Evolutionary conservation across 2,797 vertebrate genomes (phyloP).

Genomic region (Melanotaenia nigrans): DNA sequence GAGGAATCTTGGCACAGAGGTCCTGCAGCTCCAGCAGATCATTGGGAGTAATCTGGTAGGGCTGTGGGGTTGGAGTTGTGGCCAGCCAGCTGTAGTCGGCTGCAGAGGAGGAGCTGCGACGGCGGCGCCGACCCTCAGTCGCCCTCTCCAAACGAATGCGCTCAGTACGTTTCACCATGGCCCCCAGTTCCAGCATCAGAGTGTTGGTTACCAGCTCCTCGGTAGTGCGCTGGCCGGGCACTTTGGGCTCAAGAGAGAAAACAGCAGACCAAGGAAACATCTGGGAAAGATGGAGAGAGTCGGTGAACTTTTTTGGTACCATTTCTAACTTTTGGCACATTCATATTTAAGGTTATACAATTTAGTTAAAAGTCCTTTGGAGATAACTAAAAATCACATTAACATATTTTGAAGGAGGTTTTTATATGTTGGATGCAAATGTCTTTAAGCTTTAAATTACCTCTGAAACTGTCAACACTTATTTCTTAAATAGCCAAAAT

Average conservation of each 20-base stretch:
- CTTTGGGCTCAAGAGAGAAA: constrained; percentile 82
- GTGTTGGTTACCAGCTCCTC: constrained; percentile 86
- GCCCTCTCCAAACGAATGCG: constrained; percentile 82
- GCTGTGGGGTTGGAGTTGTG: constrained; percentile 65
- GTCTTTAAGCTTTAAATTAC: not conserved
- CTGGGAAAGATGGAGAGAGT: constrained; percentile 48
- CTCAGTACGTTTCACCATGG: constrained; percentile 85
- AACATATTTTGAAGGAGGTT: not conserved
- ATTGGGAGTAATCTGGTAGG: constrained; percentile 80
- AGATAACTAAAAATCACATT: not conserved
- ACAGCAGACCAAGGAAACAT: constrained; percentile 87
- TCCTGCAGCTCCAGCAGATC: constrained; percentile 85
- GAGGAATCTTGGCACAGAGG: constrained; percentile 83
- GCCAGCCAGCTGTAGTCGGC: constrained; percentile 88
- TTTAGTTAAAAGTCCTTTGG: not conserved
- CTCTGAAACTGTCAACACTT: not conserved
- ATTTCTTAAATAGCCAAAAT: not conserved
- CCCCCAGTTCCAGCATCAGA: constrained; percentile 86
- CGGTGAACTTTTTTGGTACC: not conserved
- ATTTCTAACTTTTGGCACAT: not conserved
- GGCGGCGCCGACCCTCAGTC: constrained; percentile 71
- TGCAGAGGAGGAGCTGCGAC: constrained; percentile 77
- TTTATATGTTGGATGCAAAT: not conserved
- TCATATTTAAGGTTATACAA: not conserved
- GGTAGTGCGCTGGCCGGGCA: constrained; percentile 79